Base-by-base conservation (phyloP, 2,113 vertebrate genomes). In the Microtus ochrogaster region DNA sequence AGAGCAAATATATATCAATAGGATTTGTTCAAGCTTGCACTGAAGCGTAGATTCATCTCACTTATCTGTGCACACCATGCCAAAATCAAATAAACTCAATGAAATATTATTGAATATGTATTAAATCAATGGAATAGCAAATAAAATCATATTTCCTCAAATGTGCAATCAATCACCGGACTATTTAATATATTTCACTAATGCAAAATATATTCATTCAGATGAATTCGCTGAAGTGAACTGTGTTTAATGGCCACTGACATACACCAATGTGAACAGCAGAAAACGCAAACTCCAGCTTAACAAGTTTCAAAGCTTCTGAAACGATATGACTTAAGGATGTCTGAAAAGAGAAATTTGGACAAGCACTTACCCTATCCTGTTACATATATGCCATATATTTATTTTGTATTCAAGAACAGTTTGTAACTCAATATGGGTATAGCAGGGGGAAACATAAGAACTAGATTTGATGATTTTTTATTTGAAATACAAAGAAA, bases 71-170 rank as follows among this genome's bases (percentile, higher is more conserved):
- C 63, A 72, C n/a, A 88, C 70, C 66, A 93, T 84, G 49, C 58
- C 83, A 79, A 92, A 90, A 96, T 96, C 41, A 87, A 96, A 92
- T 90, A 94, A 92, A 39, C 33, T 16, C 24, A 94, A 39, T 94
- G 84, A 86, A 94, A 81, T 91, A 78, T 94, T 93, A 92, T 65
- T 94, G 86, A 86, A 89, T 74, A 68, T 78, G 72, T 91, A 91
- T 63, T 87, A 91, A 97, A 96, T 95, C 72, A 76, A 81, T 52
- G 14, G 28, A 30, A 79, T 88, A 81, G 77, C 8, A 89, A 83
- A 70, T 70, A 87, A 84, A 70, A 90, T 91, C 14, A 8, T 58
- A 96, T 96, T 96, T 97, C 33, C n/a, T 41, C 70, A 90, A 95
- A 92, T 24, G 66, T 49, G 24, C 61, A 73, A 76, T 82, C 87